Evolutionary conservation across 2,797 vertebrate genomes (phyloP).

Genomic region (Scleropages formosus): DNA sequence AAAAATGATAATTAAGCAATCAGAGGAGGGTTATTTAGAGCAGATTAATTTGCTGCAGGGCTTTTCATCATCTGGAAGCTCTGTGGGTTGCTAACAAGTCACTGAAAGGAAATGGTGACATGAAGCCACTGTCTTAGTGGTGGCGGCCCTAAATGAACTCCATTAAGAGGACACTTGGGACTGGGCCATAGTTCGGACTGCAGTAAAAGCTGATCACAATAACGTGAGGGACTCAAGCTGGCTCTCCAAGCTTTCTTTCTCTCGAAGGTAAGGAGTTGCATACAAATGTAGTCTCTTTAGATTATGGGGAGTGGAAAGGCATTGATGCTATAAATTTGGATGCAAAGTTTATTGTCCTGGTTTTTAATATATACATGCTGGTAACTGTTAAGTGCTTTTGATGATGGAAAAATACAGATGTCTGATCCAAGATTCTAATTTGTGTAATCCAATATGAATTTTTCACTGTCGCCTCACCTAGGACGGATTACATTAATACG

Average conservation of each 20-base stretch:
- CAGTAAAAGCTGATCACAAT: background rate
- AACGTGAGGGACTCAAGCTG: background rate
- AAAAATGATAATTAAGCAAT: constrained; percentile 31
- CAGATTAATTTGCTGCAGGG: constrained; percentile 28
- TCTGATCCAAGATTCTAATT: too few relatives aligned
- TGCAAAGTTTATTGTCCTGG: too few relatives aligned
- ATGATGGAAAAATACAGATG: too few relatives aligned
- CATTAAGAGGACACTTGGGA: constrained; percentile 2
- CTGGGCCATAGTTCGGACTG: background rate
- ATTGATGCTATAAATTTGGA: too few relatives aligned
- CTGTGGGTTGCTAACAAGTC: constrained; percentile 23
- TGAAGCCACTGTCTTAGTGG: constrained; percentile 10
- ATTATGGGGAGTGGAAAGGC: too few relatives aligned
- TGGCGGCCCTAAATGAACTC: background rate
- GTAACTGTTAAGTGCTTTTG: too few relatives aligned
- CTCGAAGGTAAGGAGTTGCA: background rate
- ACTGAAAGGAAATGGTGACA: constrained; percentile 20
- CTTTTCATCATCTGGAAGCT: constrained; percentile 30
- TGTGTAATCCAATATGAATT: too few relatives aligned
- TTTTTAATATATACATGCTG: too few relatives aligned
- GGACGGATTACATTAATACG: too few relatives aligned
- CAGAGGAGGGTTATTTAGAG: constrained; percentile 28
- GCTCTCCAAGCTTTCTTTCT: background rate
- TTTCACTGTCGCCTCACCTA: too few relatives aligned
- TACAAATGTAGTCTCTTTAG: background rate